A percentile compares a stretch with the other conserved stretches of the same genome.
These are phyloP conservation scores for Jordanella pulchra DNA, from an alignment of 2,797 vertebrate species.

Conservation along the genomic window DNA sequence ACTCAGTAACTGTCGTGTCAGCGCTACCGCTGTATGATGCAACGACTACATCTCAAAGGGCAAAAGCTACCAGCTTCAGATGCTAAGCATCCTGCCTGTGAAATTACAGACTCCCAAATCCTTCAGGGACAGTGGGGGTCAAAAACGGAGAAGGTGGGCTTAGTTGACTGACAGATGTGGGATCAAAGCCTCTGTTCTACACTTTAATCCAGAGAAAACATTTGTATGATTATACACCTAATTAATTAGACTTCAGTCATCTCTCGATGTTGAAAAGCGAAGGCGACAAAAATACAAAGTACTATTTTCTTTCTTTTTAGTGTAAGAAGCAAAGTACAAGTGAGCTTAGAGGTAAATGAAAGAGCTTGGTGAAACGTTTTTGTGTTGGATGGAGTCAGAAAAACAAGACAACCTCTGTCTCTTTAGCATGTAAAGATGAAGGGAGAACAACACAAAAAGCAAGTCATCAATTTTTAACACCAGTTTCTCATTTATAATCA, in stretches of 20 bases:
- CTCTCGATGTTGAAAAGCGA: constrained; percentile 2
- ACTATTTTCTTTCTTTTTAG: neutral
- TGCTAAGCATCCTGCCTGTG: constrained; percentile 20
- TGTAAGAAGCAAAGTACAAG: neutral
- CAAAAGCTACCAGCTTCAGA: constrained; percentile 10
- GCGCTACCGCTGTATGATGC: constrained; percentile 38
- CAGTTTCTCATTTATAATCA: constrained; percentile 57
- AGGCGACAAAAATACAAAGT: constrained; percentile 19
- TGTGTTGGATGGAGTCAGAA: constrained; percentile 50
- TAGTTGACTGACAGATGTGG: constrained; percentile 46
- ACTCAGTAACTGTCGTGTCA: constrained; percentile 14
- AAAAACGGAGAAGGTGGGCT: constrained; percentile 49
- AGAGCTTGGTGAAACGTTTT: constrained; percentile 9
- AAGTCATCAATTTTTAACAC: constrained; percentile 74
- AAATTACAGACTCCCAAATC: constrained; percentile 30
- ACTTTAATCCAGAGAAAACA: constrained; percentile 46
- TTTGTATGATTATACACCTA: constrained; percentile 25
- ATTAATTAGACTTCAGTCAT: constrained; percentile 48
- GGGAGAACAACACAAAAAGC: constrained; percentile 56
- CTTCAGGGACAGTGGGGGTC: constrained; percentile 38
- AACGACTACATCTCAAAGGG: constrained; percentile 40
- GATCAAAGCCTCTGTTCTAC: constrained; percentile 50
- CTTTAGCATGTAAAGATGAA: constrained; percentile 26
- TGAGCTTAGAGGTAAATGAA: neutral
- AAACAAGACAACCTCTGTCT: constrained; percentile 57